Evolutionary conservation across 1,140 invertebrate genomes (phyloP).

Genomic region (Calliopsis andreniformis): DNA sequence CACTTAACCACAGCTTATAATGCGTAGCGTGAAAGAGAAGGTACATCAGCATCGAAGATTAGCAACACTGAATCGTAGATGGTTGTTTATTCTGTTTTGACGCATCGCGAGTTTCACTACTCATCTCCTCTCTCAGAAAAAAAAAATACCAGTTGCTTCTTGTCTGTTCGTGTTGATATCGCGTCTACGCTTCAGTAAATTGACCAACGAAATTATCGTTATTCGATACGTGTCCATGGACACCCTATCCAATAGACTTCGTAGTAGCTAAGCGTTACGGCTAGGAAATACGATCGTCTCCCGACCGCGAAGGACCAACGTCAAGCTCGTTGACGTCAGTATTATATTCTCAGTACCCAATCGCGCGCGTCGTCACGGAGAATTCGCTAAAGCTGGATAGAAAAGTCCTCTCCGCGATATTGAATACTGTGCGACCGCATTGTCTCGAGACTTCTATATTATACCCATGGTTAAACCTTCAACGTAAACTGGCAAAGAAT

Average conservation of each 20-base stretch:
- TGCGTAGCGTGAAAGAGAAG: neutral
- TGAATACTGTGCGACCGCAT: slow-evolving; percentile 43
- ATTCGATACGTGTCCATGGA: slow-evolving; percentile 5
- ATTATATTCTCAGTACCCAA: slow-evolving; percentile 65
- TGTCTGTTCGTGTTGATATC: neutral
- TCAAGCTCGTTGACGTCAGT: slow-evolving; percentile 64
- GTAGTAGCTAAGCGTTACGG: slow-evolving; percentile 5
- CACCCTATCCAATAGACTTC: neutral
- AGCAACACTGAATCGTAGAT: neutral
- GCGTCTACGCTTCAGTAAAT: neutral
- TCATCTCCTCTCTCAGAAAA: no score
- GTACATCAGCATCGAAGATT: neutral
- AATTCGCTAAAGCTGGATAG: slow-evolving; percentile 24
- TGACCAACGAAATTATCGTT: slow-evolving; percentile 7
- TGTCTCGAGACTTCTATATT: slow-evolving; percentile 10
- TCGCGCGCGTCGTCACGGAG: slow-evolving; percentile 13
- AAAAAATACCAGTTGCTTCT: no score
- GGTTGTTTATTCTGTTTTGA: neutral
- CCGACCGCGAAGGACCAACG: slow-evolving; percentile 62
- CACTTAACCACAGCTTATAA: neutral
- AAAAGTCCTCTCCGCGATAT: neutral
- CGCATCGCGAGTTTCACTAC: no score
- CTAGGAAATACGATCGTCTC: slow-evolving; percentile 69
- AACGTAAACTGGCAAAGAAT: neutral
- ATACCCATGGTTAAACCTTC: neutral